These are phyloP conservation scores for Euwallacea similis DNA, from an alignment of 1,140 invertebrate genomes.

Conservation along the genomic window DNA sequence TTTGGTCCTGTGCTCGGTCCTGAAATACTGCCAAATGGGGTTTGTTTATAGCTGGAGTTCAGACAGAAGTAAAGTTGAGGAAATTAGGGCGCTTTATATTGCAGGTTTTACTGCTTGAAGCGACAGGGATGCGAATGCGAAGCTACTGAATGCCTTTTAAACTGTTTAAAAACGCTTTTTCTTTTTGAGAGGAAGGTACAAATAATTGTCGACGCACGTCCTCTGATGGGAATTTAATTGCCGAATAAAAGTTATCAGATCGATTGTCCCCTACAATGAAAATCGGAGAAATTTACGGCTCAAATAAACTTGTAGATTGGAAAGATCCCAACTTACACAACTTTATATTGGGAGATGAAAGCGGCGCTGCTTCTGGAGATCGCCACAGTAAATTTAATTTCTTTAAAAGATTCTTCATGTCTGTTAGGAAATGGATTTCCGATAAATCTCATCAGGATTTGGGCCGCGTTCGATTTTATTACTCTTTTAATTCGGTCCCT, in stretches of 20 bases:
- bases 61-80: constrained; percentile 1
- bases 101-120: constrained; percentile 4
- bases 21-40: constrained; percentile 17
- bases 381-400: constrained; percentile 36
- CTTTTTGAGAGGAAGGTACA: too few species aligned
- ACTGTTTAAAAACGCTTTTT: too few species aligned
- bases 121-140: neutral
- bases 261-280: constrained; percentile 21
- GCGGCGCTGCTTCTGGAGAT: constrained; percentile 15
- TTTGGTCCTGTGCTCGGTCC: constrained; percentile 11
- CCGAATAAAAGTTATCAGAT: constrained; percentile 21
- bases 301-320: constrained; percentile 33
- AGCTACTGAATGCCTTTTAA: too few species aligned
- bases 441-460: constrained; percentile 29
- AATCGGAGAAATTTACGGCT: constrained; percentile 20
- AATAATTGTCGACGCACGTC: neutral
- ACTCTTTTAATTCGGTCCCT: constrained; percentile 24
- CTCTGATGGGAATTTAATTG: constrained; percentile 18
- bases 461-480: constrained; percentile 24
- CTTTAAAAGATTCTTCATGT: constrained; percentile 36
- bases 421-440: constrained; percentile 27
- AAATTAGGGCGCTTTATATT: constrained; percentile 10
- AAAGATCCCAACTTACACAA: constrained; percentile 28
- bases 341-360: constrained; percentile 26
- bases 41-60: constrained; percentile 26